phyloP scores from a whole-genome alignment of 2,888 invertebrate genomes.

The Kuschelorhynchus macadamiae region DNA sequence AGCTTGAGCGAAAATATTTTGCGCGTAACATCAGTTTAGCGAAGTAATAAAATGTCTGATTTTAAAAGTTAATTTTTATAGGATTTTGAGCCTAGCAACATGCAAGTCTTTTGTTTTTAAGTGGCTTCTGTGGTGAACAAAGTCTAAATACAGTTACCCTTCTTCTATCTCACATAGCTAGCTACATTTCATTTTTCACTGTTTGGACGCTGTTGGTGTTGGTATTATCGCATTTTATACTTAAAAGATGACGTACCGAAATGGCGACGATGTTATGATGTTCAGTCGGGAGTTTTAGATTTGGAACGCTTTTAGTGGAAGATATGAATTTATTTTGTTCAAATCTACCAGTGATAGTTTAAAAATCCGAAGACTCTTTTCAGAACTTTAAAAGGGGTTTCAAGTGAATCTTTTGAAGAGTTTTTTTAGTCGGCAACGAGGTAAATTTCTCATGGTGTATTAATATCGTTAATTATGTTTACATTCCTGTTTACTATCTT shows the following conservation, averaged over 20 bases:
- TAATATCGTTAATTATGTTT: slow-evolving; percentile 33
- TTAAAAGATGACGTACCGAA: slow-evolving; percentile 32
- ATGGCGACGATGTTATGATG: slow-evolving; percentile 37
- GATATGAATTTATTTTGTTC: slow-evolving; percentile 13
- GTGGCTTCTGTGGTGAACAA: too few relatives aligned
- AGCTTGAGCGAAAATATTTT: too few relatives aligned
- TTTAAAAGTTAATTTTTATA: too few relatives aligned
- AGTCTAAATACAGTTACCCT: too few relatives aligned
- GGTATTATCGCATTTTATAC: too few relatives aligned
- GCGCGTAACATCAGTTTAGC: too few relatives aligned
- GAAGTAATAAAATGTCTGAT: too few relatives aligned
- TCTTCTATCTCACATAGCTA: too few relatives aligned
- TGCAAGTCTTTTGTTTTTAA: too few relatives aligned
- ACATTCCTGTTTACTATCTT: slow-evolving; percentile 21
- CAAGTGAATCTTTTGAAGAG: slow-evolving; percentile 9
- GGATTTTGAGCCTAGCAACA: too few relatives aligned
- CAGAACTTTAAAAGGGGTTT: background rate
- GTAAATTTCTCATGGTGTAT: slow-evolving; percentile 25
- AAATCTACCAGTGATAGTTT: slow-evolving; percentile 2
- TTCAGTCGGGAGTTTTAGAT: slow-evolving; percentile 2
- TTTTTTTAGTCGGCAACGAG: slow-evolving; percentile 32
- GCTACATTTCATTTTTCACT: too few relatives aligned
- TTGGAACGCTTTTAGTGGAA: slow-evolving; percentile 7
- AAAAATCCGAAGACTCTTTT: background rate
- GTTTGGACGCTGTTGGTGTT: too few relatives aligned